A percentile compares a stretch with the other conserved stretches of the same genome.
These are phyloP conservation scores for Poeciliopsis infans DNA, from an alignment of 2,797 vertebrate species.

Conservation along the genomic window DNA sequence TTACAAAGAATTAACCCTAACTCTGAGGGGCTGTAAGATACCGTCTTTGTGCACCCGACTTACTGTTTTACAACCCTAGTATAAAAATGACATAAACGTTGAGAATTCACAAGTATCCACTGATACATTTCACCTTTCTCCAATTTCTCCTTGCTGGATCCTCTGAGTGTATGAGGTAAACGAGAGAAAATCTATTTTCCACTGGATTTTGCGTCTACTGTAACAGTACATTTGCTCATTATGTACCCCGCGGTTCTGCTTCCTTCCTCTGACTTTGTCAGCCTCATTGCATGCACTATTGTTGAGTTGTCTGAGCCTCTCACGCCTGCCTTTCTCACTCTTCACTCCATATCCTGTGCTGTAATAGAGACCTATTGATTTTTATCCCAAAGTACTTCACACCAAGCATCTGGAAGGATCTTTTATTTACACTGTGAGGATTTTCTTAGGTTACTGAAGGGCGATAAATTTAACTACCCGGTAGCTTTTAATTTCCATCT, in stretches of 20 bases:
- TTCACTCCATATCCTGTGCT: conserved; percentile 55
- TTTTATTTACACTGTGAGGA: conserved; percentile 34
- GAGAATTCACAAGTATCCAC: conserved; percentile 38
- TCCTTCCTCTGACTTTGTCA: conserved; percentile 15
- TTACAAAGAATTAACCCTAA: not conserved
- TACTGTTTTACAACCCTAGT: conserved; percentile 16
- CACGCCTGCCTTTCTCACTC: conserved; percentile 36
- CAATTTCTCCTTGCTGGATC: conserved; percentile 12
- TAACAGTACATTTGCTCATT: conserved; percentile 35
- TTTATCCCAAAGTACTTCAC: conserved; percentile 53
- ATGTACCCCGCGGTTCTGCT: not conserved
- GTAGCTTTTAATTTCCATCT: conserved; percentile 48
- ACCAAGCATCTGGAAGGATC: conserved; percentile 45
- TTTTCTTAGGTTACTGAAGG: conserved; percentile 37
- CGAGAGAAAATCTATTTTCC: conserved; percentile 18
- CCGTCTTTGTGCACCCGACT: conserved; percentile 1
- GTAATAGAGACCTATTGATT: conserved; percentile 77
- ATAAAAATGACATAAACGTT: conserved; percentile 13
- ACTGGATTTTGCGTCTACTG: conserved; percentile 4
- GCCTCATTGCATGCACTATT: conserved; percentile 27
- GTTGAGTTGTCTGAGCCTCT: conserved; percentile 49
- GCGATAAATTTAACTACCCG: conserved; percentile 40
- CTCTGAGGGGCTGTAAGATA: not conserved
- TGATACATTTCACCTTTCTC: conserved; percentile 27
- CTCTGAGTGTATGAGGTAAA: not conserved